phyloP scores from a whole-genome alignment of 1,140 invertebrate genomes.

The Conus ventricosus region DNA sequence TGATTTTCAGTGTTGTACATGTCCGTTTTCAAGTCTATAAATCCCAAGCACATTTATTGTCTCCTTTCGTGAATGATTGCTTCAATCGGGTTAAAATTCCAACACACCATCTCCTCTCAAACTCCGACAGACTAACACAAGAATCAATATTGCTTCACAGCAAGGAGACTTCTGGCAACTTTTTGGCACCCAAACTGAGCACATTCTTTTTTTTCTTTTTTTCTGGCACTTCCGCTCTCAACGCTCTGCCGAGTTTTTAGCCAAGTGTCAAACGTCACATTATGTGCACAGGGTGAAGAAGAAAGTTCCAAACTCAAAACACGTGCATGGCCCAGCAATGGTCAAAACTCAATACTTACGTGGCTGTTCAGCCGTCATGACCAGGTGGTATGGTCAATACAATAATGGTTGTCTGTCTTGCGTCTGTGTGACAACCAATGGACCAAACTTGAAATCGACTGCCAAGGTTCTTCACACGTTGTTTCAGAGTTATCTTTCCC shows the following conservation, averaged over 20 bases:
- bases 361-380: neutral
- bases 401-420: neutral
- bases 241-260: neutral
- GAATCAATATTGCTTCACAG: neutral
- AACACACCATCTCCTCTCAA: neutral
- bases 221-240: neutral
- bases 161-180: neutral
- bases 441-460: neutral
- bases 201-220: neutral
- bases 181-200: neutral
- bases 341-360: neutral
- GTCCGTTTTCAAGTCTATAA: too few relatives aligned
- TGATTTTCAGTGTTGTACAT: too few relatives aligned
- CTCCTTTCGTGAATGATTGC: neutral
- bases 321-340: neutral
- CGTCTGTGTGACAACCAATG: neutral
- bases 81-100: too few relatives aligned
- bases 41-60: too few relatives aligned
- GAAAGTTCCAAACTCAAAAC: neutral
- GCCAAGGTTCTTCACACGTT: neutral
- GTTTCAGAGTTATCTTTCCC: neutral
- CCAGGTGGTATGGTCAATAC: neutral
- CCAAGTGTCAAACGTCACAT: neutral
- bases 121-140: neutral
- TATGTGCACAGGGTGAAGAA: neutral